phyloP scores from a whole-genome alignment of 1,140 invertebrate species.

The Riptortus pedestris region DNA sequence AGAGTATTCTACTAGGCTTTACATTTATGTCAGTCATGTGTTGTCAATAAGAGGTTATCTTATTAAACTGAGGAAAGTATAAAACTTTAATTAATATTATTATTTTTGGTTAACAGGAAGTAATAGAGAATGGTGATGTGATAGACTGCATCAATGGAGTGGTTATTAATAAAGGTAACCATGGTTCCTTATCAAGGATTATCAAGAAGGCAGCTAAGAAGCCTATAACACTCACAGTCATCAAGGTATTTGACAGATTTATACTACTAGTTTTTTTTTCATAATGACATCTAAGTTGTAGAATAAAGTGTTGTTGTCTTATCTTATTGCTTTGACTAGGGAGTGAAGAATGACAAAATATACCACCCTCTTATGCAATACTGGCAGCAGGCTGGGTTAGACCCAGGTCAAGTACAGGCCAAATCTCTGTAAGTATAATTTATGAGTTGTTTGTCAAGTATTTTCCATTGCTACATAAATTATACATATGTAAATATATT shows the following conservation, averaged over 20 bases:
- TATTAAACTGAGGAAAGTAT: not conserved
- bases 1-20: not conserved
- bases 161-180: not conserved
- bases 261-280: too few species aligned
- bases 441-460: too few species aligned
- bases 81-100: not conserved
- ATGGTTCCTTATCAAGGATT: not conserved
- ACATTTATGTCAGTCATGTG: not conserved
- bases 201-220: not conserved
- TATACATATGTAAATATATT: too few species aligned
- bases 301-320: too few species aligned
- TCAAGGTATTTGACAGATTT: conserved; percentile 10
- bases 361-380: not conserved
- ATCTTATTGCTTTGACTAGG: too few species aligned
- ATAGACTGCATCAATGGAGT: not conserved
- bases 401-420: too few species aligned
- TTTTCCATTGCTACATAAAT: too few species aligned
- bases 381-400: not conserved
- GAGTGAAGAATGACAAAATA: too few species aligned
- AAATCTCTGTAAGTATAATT: too few species aligned
- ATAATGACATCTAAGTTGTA: too few species aligned
- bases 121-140: not conserved
- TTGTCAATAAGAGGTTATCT: not conserved
- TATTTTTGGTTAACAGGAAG: not conserved
- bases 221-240: not conserved